phyloP scores from a whole-genome alignment of 2,113 vertebrate genomes.

The pig (Sus scrofa) region T2T-Sscrofa CM000812.6:123068501-123069000 shows the following conservation, averaged over 20 bases:
- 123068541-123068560: background rate
- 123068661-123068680: background rate
- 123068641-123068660: background rate
- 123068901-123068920: background rate
- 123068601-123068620: background rate
- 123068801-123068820: background rate
- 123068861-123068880: background rate
- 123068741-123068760: background rate
- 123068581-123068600: background rate
- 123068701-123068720: constrained; percentile 11
- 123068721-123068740: background rate
- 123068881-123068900: rapidly evolving
- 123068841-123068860: background rate
- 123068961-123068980: background rate
- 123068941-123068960: background rate
- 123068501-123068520: background rate
- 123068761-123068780: background rate
- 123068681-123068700: background rate
- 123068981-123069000: background rate
- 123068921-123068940: background rate
- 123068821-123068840: background rate
- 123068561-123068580: background rate
- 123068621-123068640: constrained; percentile 47
- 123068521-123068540: background rate
- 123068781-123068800: background rate